Percentiles rank a stretch among this genome's conserved stretches.
Conservation (phyloP, 2,888 invertebrate genomes). For the Lysandra coridon region DNA sequence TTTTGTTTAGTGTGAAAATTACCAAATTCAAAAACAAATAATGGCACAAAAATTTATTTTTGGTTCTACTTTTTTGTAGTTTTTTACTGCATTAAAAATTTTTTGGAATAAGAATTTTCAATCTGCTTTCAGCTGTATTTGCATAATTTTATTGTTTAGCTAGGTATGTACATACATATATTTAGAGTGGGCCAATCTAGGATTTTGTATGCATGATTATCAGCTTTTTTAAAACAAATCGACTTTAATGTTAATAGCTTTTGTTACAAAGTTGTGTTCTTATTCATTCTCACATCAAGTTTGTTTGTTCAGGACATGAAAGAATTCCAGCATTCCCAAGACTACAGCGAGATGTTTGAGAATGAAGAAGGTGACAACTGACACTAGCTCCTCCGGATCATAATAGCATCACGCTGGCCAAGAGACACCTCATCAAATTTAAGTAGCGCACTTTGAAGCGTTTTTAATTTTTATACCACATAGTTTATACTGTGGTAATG, state of each 20-base stretch:
- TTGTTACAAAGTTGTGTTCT: constrained; percentile 55
- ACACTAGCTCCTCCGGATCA: constrained; percentile 41
- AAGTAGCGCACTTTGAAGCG: background rate
- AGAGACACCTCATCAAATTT: background rate
- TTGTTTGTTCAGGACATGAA: constrained; percentile 72
- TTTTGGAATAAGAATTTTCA: background rate
- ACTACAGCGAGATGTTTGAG: constrained; percentile 77
- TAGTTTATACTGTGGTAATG: background rate
- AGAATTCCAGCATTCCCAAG: constrained; percentile 71
- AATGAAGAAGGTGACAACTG: constrained; percentile 77
- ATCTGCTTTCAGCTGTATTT: too few species aligned
- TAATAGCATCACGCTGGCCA: background rate
- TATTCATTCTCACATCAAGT: constrained; percentile 62
- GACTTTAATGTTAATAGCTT: background rate
- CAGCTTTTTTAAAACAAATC: too few species aligned
- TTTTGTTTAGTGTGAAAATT: background rate
- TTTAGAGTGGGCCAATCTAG: too few species aligned
- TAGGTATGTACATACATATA: too few species aligned
- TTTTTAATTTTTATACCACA: background rate
- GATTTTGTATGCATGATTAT: too few species aligned
- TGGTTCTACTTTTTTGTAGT: background rate
- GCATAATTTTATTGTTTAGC: too few species aligned
- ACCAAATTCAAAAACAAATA: background rate
- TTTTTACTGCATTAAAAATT: background rate
- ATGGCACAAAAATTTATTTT: too few species aligned